Evolutionary conservation across 2,797 vertebrate genomes (phyloP), one percentile per base, ranked within the genome.

Genomic region (Rhinoraja longicauda): DNA sequence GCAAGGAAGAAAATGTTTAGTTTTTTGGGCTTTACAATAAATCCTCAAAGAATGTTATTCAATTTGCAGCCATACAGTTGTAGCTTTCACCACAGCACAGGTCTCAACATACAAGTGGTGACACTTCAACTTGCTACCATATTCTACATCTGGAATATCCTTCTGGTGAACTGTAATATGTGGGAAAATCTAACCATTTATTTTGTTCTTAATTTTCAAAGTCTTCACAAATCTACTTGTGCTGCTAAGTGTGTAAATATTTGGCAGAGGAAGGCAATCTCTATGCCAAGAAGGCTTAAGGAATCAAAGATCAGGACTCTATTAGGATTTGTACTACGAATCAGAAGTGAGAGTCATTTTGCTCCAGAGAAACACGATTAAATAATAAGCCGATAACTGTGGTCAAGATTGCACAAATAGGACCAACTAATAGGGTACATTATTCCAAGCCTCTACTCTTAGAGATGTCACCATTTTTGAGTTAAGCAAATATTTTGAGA

Each of bases 1-100:
- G 95, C 93, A 93, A 90, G 93, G 32, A 93, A 94, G 94, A 94
- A 95, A 57, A 57, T 17, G 24, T 21, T 39, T 10, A 10, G 10
- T 5, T 1, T 32, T 19, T 64, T 8, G 24, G 45, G 3, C 29
- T 88, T 88, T 67, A 88, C 36, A 64, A 32, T 12, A 62, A 67
- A 67, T 32, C 62, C 15, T 32, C 4, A 15, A 67, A 64, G 9
- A 53, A 57, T 0, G 32, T 32, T 7, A 88, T 7, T 64, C n/a
- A 36, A 88, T 4, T 64, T n/a, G n/a, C 4, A 84, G 32, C 29
- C 32, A 17, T n/a, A 64, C 5, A 21, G 70, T 72, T 32, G n/a
- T 32, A n/a, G 15, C 32, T 19, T 4, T 19, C 13, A 36, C n/a
- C 59, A 67, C 1, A 21, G 32, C n/a, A 32, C 12, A 64, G 82